These are phyloP conservation scores for Porites rus DNA, from an alignment of 92 coral and sea anemone genomes.

Conservation along the genomic window DNA sequence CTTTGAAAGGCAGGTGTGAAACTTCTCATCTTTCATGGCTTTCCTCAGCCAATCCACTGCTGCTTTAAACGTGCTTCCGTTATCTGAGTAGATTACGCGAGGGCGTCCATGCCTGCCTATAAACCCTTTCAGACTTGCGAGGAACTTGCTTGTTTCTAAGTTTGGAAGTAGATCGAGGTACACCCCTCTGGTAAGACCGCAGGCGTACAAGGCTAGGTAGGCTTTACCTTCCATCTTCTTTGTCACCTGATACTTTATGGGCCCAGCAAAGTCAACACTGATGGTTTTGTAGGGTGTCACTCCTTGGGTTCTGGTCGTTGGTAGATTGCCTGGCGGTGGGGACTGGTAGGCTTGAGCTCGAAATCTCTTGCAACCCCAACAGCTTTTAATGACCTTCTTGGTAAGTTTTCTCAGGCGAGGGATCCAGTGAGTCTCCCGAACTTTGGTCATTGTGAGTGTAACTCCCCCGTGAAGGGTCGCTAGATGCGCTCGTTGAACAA, in stretches of 20 bases:
- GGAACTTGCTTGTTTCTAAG: conserved; percentile 9
- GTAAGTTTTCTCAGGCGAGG: conserved; percentile 16
- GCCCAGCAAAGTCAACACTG: conserved; percentile 20
- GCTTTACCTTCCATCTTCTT: background rate
- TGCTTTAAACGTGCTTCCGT: conserved; percentile 50
- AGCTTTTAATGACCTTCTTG: background rate
- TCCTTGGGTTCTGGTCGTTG: background rate
- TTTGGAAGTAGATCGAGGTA: conserved; percentile 11
- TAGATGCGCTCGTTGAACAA: conserved; percentile 10
- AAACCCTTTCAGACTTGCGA: conserved; percentile 19
- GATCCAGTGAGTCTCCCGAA: conserved; percentile 24
- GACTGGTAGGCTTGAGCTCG: conserved; percentile 24
- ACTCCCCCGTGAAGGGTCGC: conserved; percentile 23
- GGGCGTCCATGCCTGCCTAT: background rate
- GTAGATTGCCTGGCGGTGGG: conserved; percentile 14
- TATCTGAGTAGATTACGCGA: conserved; percentile 40
- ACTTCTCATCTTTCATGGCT: conserved; percentile 27
- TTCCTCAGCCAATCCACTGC: conserved; percentile 35
- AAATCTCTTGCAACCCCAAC: conserved; percentile 30
- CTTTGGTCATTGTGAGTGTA: background rate
- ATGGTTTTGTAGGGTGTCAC: conserved; percentile 5
- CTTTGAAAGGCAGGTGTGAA: background rate
- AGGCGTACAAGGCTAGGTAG: conserved; percentile 4
- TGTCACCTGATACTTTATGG: background rate
- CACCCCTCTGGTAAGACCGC: conserved; percentile 9